Base-by-base conservation (phyloP, 2,113 vertebrate genomes). In the Dinomys branickii region DNA sequence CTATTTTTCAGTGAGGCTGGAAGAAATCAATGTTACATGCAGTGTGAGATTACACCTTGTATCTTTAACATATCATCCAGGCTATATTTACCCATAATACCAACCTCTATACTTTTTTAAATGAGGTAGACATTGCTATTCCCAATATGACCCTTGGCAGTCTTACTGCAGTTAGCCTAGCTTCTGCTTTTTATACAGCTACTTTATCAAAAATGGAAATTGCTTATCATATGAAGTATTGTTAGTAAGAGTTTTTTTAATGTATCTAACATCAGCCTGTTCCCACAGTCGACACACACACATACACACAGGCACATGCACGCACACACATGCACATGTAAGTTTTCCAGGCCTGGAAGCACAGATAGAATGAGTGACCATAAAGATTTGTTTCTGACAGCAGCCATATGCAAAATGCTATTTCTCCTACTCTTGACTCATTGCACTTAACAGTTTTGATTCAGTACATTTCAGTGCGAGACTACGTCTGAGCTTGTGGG, bases 191-290 rank as follows among this genome's bases (percentile, higher is more conserved):
- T 82, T 81, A 81, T 85, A 83, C 58, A 86, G 78, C 35, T n/a
- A 33, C 0, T 92, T 92, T 83, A 35, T 78, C 85, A 80, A 56
- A n/a, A 90, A 38, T 14, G 35, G 38, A 97, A 96, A 89, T 78
- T 33, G 26, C 85, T 90, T 61, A 97, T 75, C 59, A 0, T 85
- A 71, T 38, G 28, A 28, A 9, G 24, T 28, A n/a, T 82, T 90
- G 82, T 12, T 50, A 24, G 54, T 71, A 81, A 84, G 9, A 30
- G 19, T 61, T 81, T 81, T 13, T 92, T 89, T 59, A 88, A 75
- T 78, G 91, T 26, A 33, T 77, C 61, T 88, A 38, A 80, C 87
- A 86, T 83, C 91, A 96, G 94, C 38, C 50, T 95, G 35, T 47
- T 92, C 9, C 38, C 82, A 56, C 65, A 24, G 33, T 54, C 8